Percentiles rank a stretch among this genome's conserved stretches.
Conservation (phyloP, 2,888 invertebrate genomes). For the Calliscelio sp. region DNA sequence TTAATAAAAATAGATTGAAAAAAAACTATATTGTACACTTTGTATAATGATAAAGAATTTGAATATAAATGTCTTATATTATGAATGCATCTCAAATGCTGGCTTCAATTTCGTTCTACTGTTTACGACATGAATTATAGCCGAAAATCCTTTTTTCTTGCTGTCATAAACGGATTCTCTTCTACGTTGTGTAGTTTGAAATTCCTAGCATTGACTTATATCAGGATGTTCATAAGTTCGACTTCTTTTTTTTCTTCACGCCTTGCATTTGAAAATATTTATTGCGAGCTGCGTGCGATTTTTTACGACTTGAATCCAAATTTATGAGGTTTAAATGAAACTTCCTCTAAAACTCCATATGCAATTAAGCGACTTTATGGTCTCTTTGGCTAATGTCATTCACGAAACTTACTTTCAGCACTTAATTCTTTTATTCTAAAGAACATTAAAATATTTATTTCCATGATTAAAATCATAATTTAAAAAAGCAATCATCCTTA, state of each 20-base stretch:
- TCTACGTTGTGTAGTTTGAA: constrained; percentile 65
- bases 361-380: constrained; percentile 59
- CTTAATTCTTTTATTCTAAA: no score
- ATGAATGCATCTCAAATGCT: constrained; percentile 62
- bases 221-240: constrained; percentile 42
- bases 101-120: constrained; percentile 82
- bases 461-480: no score
- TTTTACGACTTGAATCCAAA: constrained; percentile 68
- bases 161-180: constrained; percentile 56
- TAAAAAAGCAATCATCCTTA: no score
- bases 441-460: no score
- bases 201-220: constrained; percentile 44
- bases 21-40: background rate
- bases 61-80: background rate
- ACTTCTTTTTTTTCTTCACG: constrained; percentile 57
- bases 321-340: constrained; percentile 64
- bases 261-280: constrained; percentile 70
- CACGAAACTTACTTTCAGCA: no score
- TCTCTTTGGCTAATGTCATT: no score
- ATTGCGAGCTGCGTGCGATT: constrained; percentile 53
- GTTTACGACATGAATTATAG: constrained; percentile 80
- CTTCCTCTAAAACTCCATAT: constrained; percentile 33
- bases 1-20: background rate
- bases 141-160: constrained; percentile 76
- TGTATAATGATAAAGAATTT: background rate